phyloP scores from a whole-genome alignment of 2,888 invertebrate genomes.

The Parascotia fuliginaria region DNA sequence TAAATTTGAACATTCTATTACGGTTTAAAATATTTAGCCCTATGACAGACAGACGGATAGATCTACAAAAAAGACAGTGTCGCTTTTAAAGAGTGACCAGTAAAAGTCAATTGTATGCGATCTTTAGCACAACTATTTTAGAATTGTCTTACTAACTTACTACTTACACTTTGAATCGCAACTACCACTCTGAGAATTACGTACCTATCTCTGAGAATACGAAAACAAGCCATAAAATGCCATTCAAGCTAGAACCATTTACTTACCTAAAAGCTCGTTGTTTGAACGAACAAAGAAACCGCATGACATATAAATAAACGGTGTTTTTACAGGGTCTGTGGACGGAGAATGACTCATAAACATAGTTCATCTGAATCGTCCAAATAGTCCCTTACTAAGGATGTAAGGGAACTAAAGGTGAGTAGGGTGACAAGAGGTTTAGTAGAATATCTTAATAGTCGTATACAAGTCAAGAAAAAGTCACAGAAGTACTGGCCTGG shows the following conservation, averaged over 20 bases:
- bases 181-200: neutral
- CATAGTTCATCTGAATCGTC: slow-evolving; percentile 32
- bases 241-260: slow-evolving; percentile 31
- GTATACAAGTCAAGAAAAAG: too few relatives aligned
- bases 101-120: too few relatives aligned
- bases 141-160: too few relatives aligned
- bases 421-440: slow-evolving; percentile 37
- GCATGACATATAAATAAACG: slow-evolving; percentile 28
- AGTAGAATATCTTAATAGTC: too few relatives aligned
- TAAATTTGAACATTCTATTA: too few relatives aligned
- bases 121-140: too few relatives aligned
- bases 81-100: too few relatives aligned
- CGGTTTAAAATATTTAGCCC: too few relatives aligned
- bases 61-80: too few relatives aligned
- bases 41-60: too few relatives aligned
- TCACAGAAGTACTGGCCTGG: too few relatives aligned
- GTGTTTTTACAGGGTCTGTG: slow-evolving; percentile 27
- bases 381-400: slow-evolving; percentile 36
- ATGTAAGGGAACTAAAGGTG: slow-evolving; percentile 4
- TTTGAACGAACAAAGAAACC: slow-evolving; percentile 21
- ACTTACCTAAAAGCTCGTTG: slow-evolving; percentile 39
- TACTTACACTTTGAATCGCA: too few relatives aligned
- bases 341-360: slow-evolving; percentile 22
- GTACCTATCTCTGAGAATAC: neutral
- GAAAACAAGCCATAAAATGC: slow-evolving; percentile 17